phyloP scores from a whole-genome alignment of 2,113 vertebrate species.

The Herpailurus yagouaroundi region DNA sequence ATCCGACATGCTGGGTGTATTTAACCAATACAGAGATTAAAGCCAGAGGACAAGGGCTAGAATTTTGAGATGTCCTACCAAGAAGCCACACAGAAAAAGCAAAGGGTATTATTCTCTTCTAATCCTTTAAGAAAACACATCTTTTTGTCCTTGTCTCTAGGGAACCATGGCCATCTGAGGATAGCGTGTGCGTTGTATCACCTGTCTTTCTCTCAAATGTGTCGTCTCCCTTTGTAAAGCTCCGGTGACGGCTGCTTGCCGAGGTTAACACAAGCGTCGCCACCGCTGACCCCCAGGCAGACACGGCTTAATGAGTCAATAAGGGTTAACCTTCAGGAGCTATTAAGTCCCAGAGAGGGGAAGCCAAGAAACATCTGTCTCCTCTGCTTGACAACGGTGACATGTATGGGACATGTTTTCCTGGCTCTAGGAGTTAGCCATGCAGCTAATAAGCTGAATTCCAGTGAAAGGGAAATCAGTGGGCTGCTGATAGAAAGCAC shows the following conservation, averaged over 20 bases:
- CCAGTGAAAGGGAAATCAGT: background rate
- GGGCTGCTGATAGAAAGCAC: background rate
- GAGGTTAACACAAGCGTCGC: background rate
- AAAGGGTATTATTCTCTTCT: conserved; percentile 15
- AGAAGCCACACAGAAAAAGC: background rate
- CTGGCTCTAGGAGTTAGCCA: background rate
- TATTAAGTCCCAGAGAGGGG: conserved; percentile 40
- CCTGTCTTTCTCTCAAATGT: background rate
- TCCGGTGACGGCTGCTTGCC: background rate
- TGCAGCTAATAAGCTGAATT: conserved; percentile 50
- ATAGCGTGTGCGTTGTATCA: background rate
- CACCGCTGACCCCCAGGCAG: background rate
- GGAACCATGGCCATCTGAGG: background rate
- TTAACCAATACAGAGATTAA: background rate
- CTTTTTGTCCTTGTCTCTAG: background rate
- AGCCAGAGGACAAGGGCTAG: background rate
- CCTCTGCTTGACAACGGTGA: background rate
- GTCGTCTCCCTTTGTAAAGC: background rate
- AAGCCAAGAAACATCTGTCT: conserved; percentile 11
- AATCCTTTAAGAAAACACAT: background rate
- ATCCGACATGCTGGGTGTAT: background rate
- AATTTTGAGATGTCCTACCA: background rate
- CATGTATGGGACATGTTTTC: background rate
- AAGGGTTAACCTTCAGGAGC: conserved; percentile 3
- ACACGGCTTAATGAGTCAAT: background rate